A percentile compares a stretch with the other conserved stretches of the same genome.
Conservation (phyloP, 2,797 vertebrate species). For the Syncerus caffer region DNA sequence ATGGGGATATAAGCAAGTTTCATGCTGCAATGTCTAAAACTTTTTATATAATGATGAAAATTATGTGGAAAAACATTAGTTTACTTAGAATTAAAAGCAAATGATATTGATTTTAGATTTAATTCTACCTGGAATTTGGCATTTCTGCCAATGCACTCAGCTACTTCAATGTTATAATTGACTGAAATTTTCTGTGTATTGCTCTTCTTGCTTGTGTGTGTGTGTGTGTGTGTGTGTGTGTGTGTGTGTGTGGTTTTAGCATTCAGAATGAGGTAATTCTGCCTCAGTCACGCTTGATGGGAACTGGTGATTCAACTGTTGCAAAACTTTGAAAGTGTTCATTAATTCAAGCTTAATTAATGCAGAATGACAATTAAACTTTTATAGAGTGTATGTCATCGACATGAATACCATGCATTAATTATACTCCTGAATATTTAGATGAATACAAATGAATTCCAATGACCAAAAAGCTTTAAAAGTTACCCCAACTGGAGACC, state of each 20-base stretch:
- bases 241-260: constrained; percentile 33
- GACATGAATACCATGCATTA: constrained; percentile 55
- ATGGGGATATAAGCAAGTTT: background rate
- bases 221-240: background rate
- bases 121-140: constrained; percentile 1
- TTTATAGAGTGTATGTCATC: constrained; percentile 67
- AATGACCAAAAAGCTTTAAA: constrained; percentile 48
- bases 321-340: constrained; percentile 78
- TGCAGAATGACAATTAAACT: constrained; percentile 79
- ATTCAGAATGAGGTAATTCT: constrained; percentile 74
- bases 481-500: background rate
- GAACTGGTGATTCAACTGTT: constrained; percentile 77
- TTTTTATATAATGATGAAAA: background rate
- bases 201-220: constrained; percentile 46
- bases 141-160: constrained; percentile 59
- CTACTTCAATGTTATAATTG: constrained; percentile 71
- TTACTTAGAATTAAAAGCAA: constrained; percentile 36
- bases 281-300: constrained; percentile 72
- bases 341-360: constrained; percentile 83
- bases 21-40: background rate
- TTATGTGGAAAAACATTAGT: background rate
- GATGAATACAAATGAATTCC: constrained; percentile 65
- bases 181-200: constrained; percentile 60
- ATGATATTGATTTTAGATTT: constrained; percentile 7
- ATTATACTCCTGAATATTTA: constrained; percentile 56